A percentile compares a stretch with the other conserved stretches of the same genome.
These are phyloP conservation scores for Zaprionus nigranus DNA, from an alignment of 1,140 invertebrate species.

Conservation along the genomic window DNA sequence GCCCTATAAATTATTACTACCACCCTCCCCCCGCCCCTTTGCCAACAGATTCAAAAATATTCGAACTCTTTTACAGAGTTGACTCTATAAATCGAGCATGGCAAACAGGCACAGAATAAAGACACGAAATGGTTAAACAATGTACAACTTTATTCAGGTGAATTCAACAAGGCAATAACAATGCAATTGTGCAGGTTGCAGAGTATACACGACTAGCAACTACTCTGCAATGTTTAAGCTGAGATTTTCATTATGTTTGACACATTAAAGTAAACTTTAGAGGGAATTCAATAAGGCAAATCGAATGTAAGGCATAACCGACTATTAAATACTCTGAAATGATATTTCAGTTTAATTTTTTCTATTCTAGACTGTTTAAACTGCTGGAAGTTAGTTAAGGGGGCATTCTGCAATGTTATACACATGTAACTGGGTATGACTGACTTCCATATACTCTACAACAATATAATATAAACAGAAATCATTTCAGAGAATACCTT, in stretches of 20 bases:
- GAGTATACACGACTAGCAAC: background rate
- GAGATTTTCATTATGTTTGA: background rate
- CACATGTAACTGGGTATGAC: too few relatives aligned
- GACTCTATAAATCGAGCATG: constrained; percentile 60
- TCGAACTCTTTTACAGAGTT: constrained; percentile 49
- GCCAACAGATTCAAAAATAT: constrained; percentile 27
- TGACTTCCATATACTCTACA: too few relatives aligned
- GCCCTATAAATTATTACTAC: constrained; percentile 69
- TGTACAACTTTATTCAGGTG: constrained; percentile 33
- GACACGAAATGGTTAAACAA: constrained; percentile 28
- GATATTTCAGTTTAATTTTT: background rate
- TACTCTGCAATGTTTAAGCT: background rate
- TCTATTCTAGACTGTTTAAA: too few relatives aligned
- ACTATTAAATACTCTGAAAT: background rate
- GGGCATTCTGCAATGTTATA: too few relatives aligned
- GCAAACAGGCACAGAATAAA: constrained; percentile 50
- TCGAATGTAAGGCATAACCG: too few relatives aligned
- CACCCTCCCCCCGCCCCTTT: background rate
- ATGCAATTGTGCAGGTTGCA: background rate
- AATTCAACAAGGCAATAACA: background rate
- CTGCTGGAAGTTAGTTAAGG: too few relatives aligned
- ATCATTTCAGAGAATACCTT: too few relatives aligned
- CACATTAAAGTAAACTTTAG: background rate
- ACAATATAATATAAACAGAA: too few relatives aligned
- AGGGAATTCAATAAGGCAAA: background rate